phyloP scores from a whole-genome alignment of 2,113 vertebrate genomes.

The Cranoglanis bouderius region DNA sequence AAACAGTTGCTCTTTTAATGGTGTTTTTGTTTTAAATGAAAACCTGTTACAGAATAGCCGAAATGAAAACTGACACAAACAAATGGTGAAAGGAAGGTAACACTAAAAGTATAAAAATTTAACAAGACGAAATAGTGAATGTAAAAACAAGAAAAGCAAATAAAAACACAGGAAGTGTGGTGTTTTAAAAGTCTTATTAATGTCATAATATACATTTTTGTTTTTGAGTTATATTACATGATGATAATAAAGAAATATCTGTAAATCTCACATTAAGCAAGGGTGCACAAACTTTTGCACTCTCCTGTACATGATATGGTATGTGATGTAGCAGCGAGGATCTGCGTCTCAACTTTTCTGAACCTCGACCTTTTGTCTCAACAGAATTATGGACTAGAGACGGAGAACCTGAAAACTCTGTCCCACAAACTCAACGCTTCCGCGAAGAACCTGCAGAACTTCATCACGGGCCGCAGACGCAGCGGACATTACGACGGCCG shows the following conservation, averaged over 20 bases:
- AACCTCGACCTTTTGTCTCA: constrained; percentile 44
- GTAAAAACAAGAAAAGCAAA: background rate
- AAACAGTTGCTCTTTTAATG: background rate
- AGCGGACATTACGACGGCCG: constrained; percentile 52
- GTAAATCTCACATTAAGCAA: background rate
- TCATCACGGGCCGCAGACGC: constrained; percentile 75
- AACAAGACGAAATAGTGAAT: no score
- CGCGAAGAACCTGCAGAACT: constrained; percentile 83
- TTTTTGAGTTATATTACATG: background rate
- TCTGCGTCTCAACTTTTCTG: background rate
- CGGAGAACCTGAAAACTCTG: constrained; percentile 54
- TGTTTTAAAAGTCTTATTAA: no score
- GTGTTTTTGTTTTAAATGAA: no score
- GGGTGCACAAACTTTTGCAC: constrained; percentile 2
- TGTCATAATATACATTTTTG: background rate
- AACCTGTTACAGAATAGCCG: no score
- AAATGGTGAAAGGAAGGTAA: background rate
- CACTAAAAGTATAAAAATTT: background rate
- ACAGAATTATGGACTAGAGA: constrained; percentile 55
- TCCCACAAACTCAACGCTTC: constrained; percentile 72
- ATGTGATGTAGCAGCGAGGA: background rate
- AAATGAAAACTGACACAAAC: no score
- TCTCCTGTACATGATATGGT: accelerated
- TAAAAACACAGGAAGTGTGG: background rate
- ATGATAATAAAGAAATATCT: background rate